Conservation (phyloP, 2,797 vertebrate species). For the Etheostoma nigrum region DNA sequence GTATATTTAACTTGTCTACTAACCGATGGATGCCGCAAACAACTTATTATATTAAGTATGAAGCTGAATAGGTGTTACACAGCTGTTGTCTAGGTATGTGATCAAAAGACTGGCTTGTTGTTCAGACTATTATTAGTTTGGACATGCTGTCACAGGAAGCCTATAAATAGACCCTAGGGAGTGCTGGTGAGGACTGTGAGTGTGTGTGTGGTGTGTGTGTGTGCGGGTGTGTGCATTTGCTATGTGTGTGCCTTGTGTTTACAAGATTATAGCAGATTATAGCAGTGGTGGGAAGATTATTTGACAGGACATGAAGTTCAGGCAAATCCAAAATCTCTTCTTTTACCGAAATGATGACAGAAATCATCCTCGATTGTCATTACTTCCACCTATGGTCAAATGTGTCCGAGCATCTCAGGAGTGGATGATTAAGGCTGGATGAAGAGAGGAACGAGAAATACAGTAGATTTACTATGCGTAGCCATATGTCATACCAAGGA, state of each 20-base stretch:
- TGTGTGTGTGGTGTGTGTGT: constrained; percentile 20
- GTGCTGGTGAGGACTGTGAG: constrained; percentile 9
- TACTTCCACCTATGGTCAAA: constrained; percentile 42
- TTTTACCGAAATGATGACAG: constrained; percentile 3
- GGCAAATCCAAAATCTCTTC: neutral
- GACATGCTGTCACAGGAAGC: constrained; percentile 30
- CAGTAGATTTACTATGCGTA: constrained; percentile 31
- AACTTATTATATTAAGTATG: constrained; percentile 46
- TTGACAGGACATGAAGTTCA: constrained; percentile 2
- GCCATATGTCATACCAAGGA: constrained; percentile 13
- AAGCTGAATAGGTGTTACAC: constrained; percentile 14
- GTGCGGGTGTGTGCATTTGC: neutral
- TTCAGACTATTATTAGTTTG: constrained; percentile 33
- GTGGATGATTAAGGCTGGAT: constrained; percentile 17
- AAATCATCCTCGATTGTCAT: constrained; percentile 4
- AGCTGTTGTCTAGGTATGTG: constrained; percentile 35
- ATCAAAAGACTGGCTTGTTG: constrained; percentile 35
- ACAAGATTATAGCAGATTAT: constrained; percentile 19
- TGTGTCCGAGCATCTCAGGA: constrained; percentile 10
- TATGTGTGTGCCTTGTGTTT: neutral
- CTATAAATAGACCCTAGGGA: constrained; percentile 53
- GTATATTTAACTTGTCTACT: constrained; percentile 33
- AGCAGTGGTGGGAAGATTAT: constrained; percentile 1
- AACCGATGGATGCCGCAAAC: constrained; percentile 21
- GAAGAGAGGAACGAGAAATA: neutral